phyloP scores from a whole-genome alignment of 2,888 invertebrate genomes.

The Copidosoma aretas region DNA sequence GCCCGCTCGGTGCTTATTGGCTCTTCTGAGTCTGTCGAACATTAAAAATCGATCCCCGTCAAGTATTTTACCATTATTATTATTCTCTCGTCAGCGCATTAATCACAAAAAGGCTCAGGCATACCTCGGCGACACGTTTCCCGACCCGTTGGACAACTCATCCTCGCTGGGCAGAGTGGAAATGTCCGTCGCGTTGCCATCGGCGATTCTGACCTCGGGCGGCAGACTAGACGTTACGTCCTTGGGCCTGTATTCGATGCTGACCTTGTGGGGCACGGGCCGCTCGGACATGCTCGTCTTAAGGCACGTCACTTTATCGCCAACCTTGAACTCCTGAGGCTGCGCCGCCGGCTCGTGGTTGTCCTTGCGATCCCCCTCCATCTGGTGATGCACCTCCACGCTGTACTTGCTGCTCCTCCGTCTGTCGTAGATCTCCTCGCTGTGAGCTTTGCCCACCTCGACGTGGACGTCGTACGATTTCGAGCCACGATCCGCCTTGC shows the following conservation, averaged over 20 bases:
- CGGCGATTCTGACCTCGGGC: constrained; percentile 60
- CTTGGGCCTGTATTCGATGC: constrained; percentile 63
- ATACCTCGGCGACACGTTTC: constrained; percentile 64
- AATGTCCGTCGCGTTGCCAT: constrained; percentile 65
- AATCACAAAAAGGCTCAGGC: not conserved
- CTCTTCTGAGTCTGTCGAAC: constrained; percentile 58
- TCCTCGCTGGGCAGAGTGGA: constrained; percentile 64
- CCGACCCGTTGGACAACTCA: constrained; percentile 68
- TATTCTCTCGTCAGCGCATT: no score
- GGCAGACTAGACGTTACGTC: constrained; percentile 60
- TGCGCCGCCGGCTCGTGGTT: constrained; percentile 35
- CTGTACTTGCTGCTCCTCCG: constrained; percentile 55
- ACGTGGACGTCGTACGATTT: constrained; percentile 51
- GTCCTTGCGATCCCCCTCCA: constrained; percentile 40
- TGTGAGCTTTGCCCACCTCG: constrained; percentile 47
- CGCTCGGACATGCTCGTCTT: constrained; percentile 60
- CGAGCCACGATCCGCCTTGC: constrained; percentile 47
- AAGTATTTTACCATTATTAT: no score
- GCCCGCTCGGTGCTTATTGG: constrained; percentile 62
- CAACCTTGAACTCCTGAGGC: constrained; percentile 62
- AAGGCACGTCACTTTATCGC: constrained; percentile 63
- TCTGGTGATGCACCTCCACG: constrained; percentile 43
- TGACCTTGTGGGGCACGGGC: constrained; percentile 62
- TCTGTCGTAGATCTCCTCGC: constrained; percentile 53
- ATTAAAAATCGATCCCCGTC: no score